Percentiles rank a stretch among this genome's conserved stretches.
phyloP scores from a whole-genome alignment of 2,797 vertebrate species.

The Tadarida brasiliensis region DNA sequence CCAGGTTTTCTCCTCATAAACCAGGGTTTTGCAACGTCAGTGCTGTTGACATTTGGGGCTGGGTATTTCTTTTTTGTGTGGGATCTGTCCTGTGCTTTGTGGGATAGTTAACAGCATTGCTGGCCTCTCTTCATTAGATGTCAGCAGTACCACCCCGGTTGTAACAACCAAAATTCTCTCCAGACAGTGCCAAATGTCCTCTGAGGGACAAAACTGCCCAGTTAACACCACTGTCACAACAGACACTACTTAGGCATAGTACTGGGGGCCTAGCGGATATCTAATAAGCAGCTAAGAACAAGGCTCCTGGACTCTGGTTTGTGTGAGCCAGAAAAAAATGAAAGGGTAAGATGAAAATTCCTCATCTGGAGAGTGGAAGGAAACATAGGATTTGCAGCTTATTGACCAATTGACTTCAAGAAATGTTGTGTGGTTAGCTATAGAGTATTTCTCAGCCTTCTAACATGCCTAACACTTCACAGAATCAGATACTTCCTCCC shows the following conservation, averaged over 20 bases:
- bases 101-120: not conserved
- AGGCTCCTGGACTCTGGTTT: not conserved
- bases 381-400: not conserved
- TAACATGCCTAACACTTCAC: not conserved
- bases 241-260: not conserved
- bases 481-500: not conserved
- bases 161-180: not conserved
- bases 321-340: constrained; percentile 26
- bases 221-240: not conserved
- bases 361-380: not conserved
- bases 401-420: not conserved
- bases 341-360: constrained; percentile 28
- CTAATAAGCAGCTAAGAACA: not conserved
- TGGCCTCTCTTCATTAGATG: not conserved
- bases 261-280: not conserved
- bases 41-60: not conserved
- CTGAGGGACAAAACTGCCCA: not conserved
- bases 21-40: constrained; percentile 26
- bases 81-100: not conserved
- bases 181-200: not conserved
- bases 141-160: not conserved
- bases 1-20: constrained; percentile 41
- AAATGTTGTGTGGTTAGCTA: not conserved
- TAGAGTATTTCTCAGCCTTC: not conserved
- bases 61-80: not conserved